A percentile compares a stretch with the other conserved stretches of the same genome.
Conservation (phyloP, 2,797 vertebrate species). For the Notolepis coatsorum region DNA sequence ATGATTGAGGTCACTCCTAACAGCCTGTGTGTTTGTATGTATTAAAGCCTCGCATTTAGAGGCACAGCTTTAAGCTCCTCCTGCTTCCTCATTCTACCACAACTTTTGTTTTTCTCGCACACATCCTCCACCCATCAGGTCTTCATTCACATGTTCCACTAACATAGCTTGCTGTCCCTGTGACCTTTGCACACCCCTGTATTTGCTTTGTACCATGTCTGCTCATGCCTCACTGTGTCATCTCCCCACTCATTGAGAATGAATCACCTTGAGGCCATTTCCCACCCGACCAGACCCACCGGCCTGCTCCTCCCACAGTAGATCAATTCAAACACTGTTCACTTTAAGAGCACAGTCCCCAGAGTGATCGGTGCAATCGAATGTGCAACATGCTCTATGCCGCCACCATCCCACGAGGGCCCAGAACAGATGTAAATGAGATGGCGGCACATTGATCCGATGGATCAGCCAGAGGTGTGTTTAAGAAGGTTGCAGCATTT, state of each 20-base stretch:
- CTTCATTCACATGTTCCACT: background rate
- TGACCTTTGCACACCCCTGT: background rate
- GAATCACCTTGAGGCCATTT: conserved; percentile 16
- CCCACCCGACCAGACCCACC: conserved; percentile 9
- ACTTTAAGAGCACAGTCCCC: background rate
- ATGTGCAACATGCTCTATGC: conserved; percentile 12
- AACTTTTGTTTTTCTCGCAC: background rate
- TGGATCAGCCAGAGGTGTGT: conserved; percentile 36
- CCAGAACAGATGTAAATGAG: conserved; percentile 35
- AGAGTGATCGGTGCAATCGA: conserved; percentile 2
- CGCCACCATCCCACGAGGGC: conserved; percentile 14
- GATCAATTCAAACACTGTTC: conserved; percentile 15
- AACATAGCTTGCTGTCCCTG: background rate
- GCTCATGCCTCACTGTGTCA: background rate
- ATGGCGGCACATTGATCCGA: conserved; percentile 45
- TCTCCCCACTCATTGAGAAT: background rate
- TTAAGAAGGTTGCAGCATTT: conserved; percentile 25
- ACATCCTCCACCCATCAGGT: background rate
- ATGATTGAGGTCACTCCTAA: conserved; percentile 50
- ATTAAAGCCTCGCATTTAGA: conserved; percentile 19
- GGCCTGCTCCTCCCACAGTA: background rate
- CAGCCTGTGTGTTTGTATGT: conserved; percentile 38
- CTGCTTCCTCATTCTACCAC: background rate
- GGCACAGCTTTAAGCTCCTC: conserved; percentile 16
- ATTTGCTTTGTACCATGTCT: background rate